Evolutionary conservation across 2,797 vertebrate genomes (phyloP), one percentile per base, ranked within the genome.

Genomic region (Antrozous pallidus): DNA sequence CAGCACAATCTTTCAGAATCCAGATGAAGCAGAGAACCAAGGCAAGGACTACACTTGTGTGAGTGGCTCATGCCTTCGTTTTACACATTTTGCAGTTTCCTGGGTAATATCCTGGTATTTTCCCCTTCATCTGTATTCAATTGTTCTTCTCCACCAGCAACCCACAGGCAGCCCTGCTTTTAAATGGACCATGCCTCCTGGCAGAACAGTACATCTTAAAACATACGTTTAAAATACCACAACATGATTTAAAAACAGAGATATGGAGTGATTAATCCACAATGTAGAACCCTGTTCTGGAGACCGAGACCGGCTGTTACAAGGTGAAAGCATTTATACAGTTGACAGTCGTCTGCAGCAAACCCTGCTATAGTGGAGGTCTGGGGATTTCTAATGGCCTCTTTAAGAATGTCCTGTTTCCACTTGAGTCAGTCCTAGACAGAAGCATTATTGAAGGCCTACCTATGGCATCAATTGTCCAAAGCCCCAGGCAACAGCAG

Each of bases 191-290:
- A 40, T 96, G 94, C 80, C 93, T 94, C 47, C 70, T 73, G 78
- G 42, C 28, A 69, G 74, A 94, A 51, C 90, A 92, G 93, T 96
- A 88, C 47, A n/a, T 95, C 82, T 90, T 90, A 95, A 96, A 97
- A 83, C 45, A 80, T 73, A 91, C 90, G 58, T 95, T 95, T 92
- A 94, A 96, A 84, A 88, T 69, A 91, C 93, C 84, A 54, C 88
- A 94, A 95, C 77, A 49, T 17, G 85, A 83, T 90, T 97, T 97
- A 92, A 84, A 97, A 96, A 86, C 92, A 91, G n/a, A 96, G 95
- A 94, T 88, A 96, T 8, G 75, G 56, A 86, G 94, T 92, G 95
- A 96, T 96, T 94, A 94, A 93, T 28, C 90, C 65, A 95, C 94
- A 96, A 86, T 93, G 91, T 94, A 78, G 33, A 24, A 67, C 86